Evolutionary conservation across 2,797 vertebrate genomes (phyloP).

Genomic region (Mormyrus hasselquistii): DNA sequence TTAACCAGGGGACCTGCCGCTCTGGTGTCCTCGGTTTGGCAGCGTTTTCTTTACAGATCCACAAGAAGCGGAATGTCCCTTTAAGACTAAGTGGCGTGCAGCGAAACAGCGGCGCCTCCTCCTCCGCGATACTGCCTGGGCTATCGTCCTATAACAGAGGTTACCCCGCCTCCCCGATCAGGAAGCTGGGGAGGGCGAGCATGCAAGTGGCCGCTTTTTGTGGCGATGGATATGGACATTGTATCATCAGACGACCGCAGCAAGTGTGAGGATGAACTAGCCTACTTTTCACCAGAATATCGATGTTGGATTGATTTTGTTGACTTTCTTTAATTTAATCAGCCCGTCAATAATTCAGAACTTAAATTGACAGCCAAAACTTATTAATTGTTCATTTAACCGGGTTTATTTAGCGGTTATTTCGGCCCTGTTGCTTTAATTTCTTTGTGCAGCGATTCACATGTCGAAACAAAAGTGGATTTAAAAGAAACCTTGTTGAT

Average conservation of each 20-base stretch:
- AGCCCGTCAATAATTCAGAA: not conserved
- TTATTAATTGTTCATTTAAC: slow-evolving; percentile 8
- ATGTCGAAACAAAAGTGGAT: slow-evolving; percentile 67
- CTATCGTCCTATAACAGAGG: slow-evolving; percentile 70
- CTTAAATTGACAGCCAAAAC: not conserved
- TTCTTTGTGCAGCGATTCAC: slow-evolving; percentile 44
- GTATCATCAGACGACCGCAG: slow-evolving; percentile 49
- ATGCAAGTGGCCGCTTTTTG: slow-evolving; percentile 57
- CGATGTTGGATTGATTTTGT: slow-evolving; percentile 43
- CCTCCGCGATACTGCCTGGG: slow-evolving; percentile 65
- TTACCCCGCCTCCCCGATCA: slow-evolving; percentile 73
- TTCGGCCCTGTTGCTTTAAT: slow-evolving; percentile 22
- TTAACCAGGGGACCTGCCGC: slow-evolving; percentile 14
- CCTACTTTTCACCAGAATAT: slow-evolving; percentile 49
- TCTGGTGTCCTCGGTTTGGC: slow-evolving; percentile 4
- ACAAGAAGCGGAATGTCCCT: slow-evolving; percentile 55
- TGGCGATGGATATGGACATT: slow-evolving; percentile 54
- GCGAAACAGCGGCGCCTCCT: slow-evolving; percentile 57
- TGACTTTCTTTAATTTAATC: not conserved
- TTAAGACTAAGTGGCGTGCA: slow-evolving; percentile 59
- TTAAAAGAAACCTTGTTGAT: slow-evolving; percentile 58
- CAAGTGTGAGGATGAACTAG: slow-evolving; percentile 67
- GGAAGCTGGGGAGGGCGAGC: slow-evolving; percentile 66
- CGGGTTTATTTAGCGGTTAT: not conserved
- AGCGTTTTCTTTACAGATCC: not conserved